Conservation (phyloP, 2,888 invertebrate species). For the Stenodera caucasica region DNA sequence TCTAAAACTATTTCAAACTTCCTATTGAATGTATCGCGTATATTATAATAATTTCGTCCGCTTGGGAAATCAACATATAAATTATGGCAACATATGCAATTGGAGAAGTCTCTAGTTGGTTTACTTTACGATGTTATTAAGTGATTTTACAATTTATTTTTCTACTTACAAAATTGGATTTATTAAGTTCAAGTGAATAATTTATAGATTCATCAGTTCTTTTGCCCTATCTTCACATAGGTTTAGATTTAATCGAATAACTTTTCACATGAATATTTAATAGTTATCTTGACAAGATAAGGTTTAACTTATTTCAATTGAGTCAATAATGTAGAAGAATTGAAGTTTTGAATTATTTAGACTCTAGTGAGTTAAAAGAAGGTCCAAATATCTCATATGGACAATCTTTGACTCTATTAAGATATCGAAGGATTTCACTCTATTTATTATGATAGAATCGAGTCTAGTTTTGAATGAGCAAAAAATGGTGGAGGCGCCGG, state of each 20-base stretch:
- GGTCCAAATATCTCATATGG: too few species aligned
- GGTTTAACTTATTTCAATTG: not conserved
- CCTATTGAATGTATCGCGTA: not conserved
- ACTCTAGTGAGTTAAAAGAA: too few species aligned
- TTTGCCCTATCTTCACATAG: too few species aligned
- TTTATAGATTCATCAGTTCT: too few species aligned
- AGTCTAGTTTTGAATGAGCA: not conserved
- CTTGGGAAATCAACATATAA: conserved; percentile 25
- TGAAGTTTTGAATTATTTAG: too few species aligned
- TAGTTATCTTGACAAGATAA: not conserved
- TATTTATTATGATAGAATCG: too few species aligned
- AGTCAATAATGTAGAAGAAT: not conserved
- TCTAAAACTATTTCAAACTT: not conserved
- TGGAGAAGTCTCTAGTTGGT: conserved; percentile 19
- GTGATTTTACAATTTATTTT: too few species aligned
- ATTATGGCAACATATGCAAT: conserved; percentile 26
- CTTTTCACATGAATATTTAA: not conserved
- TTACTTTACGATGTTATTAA: conserved; percentile 14
- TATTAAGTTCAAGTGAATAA: too few species aligned
- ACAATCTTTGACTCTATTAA: too few species aligned
- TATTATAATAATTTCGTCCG: conserved; percentile 24
- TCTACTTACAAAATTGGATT: too few species aligned
- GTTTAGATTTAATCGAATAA: not conserved
- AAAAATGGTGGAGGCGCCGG: not conserved
- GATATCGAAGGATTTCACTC: too few species aligned